Conservation (phyloP, 2,797 vertebrate genomes). For the Graptemys geographica region DNA sequence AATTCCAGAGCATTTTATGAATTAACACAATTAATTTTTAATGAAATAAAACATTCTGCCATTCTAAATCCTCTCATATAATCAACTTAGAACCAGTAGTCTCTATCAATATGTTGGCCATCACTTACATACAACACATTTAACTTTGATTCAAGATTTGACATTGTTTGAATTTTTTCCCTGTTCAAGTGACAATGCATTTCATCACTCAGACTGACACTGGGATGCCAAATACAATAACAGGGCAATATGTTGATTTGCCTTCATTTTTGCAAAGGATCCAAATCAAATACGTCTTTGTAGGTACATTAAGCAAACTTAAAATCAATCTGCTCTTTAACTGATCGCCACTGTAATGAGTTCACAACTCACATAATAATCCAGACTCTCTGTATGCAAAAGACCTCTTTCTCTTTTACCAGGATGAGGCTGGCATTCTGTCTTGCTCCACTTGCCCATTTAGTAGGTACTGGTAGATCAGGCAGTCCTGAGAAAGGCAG, state of each 20-base stretch:
- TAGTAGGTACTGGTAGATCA: neutral
- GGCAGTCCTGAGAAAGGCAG: neutral
- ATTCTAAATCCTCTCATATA: slow-evolving; percentile 13
- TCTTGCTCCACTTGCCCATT: neutral
- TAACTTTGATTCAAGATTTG: slow-evolving; percentile 31
- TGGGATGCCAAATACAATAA: neutral
- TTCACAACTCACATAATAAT: neutral
- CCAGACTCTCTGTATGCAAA: neutral
- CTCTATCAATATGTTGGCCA: neutral
- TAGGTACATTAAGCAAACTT: neutral
- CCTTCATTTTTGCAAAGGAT: neutral
- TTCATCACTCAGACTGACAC: neutral
- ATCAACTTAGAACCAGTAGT: slow-evolving; percentile 27
- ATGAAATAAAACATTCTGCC: slow-evolving; percentile 18
- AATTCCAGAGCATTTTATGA: neutral
- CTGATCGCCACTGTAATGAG: neutral
- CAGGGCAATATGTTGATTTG: neutral
- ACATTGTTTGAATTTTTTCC: neutral
- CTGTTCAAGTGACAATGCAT: neutral
- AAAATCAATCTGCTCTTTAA: neutral
- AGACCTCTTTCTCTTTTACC: neutral
- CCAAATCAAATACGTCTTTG: neutral
- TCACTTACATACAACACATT: slow-evolving; percentile 34
- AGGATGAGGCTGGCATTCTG: neutral
- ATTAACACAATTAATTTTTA: neutral